Base-by-base conservation (phyloP, 2,113 vertebrate species). In the Pungitius pungitius region DNA sequence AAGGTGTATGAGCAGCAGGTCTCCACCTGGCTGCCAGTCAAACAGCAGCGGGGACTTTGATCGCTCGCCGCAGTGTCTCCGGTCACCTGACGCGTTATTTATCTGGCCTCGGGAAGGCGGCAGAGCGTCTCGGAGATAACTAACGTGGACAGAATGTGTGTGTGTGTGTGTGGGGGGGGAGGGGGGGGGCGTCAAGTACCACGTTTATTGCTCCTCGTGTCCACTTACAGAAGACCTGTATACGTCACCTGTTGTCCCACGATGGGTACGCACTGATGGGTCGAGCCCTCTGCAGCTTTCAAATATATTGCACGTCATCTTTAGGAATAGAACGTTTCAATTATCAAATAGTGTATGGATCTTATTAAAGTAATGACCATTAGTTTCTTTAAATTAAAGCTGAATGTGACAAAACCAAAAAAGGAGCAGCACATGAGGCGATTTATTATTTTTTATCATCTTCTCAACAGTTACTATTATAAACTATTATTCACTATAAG, bases 31-130 rank as follows among this genome's bases (percentile, higher is more conserved):
- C 81, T 71, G 76, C 57, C 81, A 62, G 83, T 88, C 74, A 85
- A 85, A 71, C 66, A 84, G 87, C 87, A 83, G 87, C 61, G 61
- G 42, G 37, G 76, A 85, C 74, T 79, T 69, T 69, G 57, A 60
- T 68, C 84, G 11, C 75, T 81, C 82, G 51, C 88, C 79, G 90
- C 88, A 90, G 90, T 89, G 85, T 79, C 78, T 73, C 77, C 68
- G 82, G 85, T 90, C 87, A 91, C 83, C 86, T 88, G 91, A 87
- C 62, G 76, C 81, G 59, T 72, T 69, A 64, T 79, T 86, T 65
- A 39, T 80, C 35, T 68, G 70, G 64, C 81, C 73, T 80, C 67
- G 24, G 58, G 78, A 80, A 85, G 77, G 78, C 57, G 76, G 85
- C 83, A 73, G 60, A 83, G 80, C n/a, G 24, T 71, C 80, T 69